A percentile compares a stretch with the other conserved stretches of the same genome.
Evolutionary conservation across 2,113 vertebrate species (phyloP).

Genomic region (Tachycineta bicolor): DNA sequence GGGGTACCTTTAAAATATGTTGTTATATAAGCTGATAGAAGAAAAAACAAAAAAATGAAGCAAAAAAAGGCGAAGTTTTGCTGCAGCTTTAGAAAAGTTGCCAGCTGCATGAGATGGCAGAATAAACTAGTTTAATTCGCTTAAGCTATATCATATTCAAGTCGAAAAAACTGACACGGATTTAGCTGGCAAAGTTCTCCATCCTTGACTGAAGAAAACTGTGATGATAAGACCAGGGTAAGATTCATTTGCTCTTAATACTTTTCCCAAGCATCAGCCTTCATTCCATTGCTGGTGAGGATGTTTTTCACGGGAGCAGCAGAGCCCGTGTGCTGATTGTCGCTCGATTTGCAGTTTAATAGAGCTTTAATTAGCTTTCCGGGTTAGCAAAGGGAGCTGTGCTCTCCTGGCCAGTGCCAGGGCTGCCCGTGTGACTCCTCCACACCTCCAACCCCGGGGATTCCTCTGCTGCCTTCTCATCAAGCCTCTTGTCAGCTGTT

Average conservation of each 20-base stretch:
- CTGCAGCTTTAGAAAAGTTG: slow-evolving; percentile 1
- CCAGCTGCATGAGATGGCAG: neutral
- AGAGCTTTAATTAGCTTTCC: neutral
- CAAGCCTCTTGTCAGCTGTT: neutral
- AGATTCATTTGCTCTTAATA: neutral
- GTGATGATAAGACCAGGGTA: neutral
- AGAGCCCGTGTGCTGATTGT: neutral
- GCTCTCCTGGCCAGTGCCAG: neutral
- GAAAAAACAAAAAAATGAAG: neutral
- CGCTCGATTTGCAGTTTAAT: neutral
- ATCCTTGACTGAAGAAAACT: neutral
- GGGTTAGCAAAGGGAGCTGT: neutral
- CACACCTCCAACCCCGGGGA: neutral
- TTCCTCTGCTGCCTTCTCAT: neutral
- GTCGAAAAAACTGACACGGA: neutral
- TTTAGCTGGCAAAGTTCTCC: neutral
- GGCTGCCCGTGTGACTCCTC: neutral
- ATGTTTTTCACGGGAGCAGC: neutral
- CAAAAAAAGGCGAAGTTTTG: neutral
- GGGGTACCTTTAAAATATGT: slow-evolving; percentile 9
- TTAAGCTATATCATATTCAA: neutral
- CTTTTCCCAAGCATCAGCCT: neutral
- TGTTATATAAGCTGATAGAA: slow-evolving; percentile 15
- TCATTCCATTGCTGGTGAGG: neutral
- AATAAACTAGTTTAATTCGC: neutral